These are phyloP conservation scores for Metellina segmentata DNA, from an alignment of 2,888 invertebrate genomes.

Conservation along the genomic window DNA sequence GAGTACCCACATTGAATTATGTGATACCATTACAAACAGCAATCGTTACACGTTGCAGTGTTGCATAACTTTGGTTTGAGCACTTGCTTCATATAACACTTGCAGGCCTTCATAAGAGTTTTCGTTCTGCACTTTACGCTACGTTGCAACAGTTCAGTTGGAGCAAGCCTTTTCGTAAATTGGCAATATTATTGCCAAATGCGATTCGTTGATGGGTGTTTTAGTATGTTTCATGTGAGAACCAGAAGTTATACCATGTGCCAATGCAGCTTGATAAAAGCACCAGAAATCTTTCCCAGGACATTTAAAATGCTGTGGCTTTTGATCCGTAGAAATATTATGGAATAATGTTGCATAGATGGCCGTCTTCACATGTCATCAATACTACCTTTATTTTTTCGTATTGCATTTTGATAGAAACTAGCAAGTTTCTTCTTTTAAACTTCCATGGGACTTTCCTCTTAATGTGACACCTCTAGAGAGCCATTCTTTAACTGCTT, in stretches of 20 bases:
- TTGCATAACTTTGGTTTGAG: background rate
- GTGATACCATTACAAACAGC: too few relatives aligned
- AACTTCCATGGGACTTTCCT: background rate
- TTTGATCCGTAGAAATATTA: background rate
- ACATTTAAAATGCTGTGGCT: conserved; percentile 2
- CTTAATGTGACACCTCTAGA: background rate
- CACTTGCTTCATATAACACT: background rate
- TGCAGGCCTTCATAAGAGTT: background rate
- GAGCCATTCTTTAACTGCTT: background rate
- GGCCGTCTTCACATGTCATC: background rate
- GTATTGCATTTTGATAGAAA: conserved; percentile 3
- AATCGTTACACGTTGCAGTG: too few relatives aligned
- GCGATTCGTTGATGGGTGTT: too few relatives aligned
- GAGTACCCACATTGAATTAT: too few relatives aligned
- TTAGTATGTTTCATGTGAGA: too few relatives aligned
- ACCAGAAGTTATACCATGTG: too few relatives aligned
- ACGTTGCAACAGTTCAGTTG: too few relatives aligned
- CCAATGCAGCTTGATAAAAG: too few relatives aligned
- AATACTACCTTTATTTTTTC: background rate
- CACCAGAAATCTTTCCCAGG: conserved; percentile 9
- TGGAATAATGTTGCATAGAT: conserved; percentile 2
- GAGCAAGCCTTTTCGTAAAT: too few relatives aligned
- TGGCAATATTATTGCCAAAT: too few relatives aligned
- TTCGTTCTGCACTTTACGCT: background rate
- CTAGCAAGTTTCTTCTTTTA: conserved; percentile 11